phyloP scores from a whole-genome alignment of 53 echinoderm and acorn worm genomes.

The Antedon mediterranea region DNA sequence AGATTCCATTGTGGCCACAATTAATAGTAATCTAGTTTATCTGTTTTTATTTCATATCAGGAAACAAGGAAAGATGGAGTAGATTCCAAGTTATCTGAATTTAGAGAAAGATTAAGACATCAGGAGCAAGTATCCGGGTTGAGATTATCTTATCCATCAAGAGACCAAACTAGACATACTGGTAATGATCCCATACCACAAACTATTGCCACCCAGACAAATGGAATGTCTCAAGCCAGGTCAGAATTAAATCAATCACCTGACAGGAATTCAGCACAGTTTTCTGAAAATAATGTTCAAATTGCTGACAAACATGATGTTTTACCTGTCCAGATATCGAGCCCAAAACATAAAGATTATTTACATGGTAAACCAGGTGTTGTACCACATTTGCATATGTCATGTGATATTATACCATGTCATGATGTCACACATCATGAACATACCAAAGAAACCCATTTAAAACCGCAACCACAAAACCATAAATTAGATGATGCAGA shows the following conservation, averaged over 20 bases:
- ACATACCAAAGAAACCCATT: neutral
- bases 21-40: too few species aligned
- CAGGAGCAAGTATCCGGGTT: constrained; percentile 20
- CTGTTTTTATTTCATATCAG: constrained; percentile 1
- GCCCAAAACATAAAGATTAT: neutral
- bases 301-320: neutral
- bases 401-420: constrained; percentile 89
- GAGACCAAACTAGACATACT: constrained; percentile 15
- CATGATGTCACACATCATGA: constrained; percentile 15
- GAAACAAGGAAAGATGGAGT: constrained; percentile 8
- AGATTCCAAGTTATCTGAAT: constrained; percentile 42
- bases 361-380: constrained; percentile 3
- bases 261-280: neutral
- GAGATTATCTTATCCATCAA: neutral
- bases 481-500: neutral
- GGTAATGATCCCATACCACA: constrained; percentile 83
- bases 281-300: neutral
- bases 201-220: constrained; percentile 61
- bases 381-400: constrained; percentile 67
- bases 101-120: constrained; percentile 37
- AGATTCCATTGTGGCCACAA: too few species aligned
- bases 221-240: constrained; percentile 16
- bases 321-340: neutral
- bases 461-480: neutral
- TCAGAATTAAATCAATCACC: constrained; percentile 1